Evolutionary conservation across 1,140 invertebrate genomes (phyloP).

Genomic region (Drosophila littoralis): DNA sequence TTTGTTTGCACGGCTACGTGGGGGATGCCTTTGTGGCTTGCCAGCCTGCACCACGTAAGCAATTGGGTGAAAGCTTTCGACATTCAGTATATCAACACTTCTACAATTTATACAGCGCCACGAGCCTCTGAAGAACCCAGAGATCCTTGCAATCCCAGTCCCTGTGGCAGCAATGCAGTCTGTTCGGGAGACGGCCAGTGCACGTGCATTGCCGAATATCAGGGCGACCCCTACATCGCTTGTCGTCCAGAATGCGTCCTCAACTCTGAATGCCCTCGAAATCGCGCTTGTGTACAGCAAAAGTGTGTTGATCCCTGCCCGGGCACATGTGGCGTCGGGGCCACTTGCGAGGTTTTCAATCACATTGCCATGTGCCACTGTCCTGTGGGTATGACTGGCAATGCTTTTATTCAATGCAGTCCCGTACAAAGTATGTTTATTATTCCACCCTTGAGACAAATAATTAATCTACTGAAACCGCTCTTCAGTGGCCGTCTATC

Average conservation of each 20-base stretch:
- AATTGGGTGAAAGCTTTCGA: background rate
- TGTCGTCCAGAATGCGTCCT: conserved; percentile 93
- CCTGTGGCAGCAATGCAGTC: conserved; percentile 87
- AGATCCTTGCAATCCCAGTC: conserved; percentile 85
- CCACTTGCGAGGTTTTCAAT: conserved; percentile 91
- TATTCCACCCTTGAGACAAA: background rate
- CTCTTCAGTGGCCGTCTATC: conserved; percentile 62
- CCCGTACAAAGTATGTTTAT: conserved; percentile 85
- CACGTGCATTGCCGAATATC: conserved; percentile 87
- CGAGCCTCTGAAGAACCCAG: conserved; percentile 78
- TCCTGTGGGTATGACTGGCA: conserved; percentile 88
- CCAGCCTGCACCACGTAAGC: conserved; percentile 83
- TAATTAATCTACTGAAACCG: conserved; percentile 22
- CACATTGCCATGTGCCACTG: conserved; percentile 91
- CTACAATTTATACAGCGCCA: conserved; percentile 67
- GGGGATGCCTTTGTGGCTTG: conserved; percentile 92
- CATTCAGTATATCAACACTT: background rate
- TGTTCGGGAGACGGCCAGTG: conserved; percentile 90
- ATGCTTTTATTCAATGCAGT: conserved; percentile 88
- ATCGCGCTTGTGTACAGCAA: conserved; percentile 89
- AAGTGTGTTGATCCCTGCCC: conserved; percentile 91
- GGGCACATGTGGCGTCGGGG: conserved; percentile 89
- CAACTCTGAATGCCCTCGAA: conserved; percentile 91
- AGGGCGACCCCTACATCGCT: conserved; percentile 87
- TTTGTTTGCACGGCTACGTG: conserved; percentile 89